Base-by-base conservation (phyloP, 30 jellyfish, hydroid and myxozoan species). In the Aurelia coerulea region DNA sequence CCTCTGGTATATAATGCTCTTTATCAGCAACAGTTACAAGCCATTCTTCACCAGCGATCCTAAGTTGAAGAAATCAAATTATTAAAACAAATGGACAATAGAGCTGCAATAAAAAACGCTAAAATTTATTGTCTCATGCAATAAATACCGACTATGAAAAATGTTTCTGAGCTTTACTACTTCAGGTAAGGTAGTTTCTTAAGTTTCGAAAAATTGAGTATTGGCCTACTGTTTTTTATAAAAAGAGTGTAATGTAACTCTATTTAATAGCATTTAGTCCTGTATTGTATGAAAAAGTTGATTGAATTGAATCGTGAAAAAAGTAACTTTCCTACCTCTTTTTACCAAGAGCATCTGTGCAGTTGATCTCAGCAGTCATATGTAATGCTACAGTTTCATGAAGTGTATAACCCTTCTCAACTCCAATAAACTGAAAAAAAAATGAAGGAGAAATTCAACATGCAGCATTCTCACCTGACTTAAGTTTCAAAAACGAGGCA, bases 41-140 rank as follows among this genome's bases (percentile, higher is more conserved):
- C 98, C 98, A 93, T 68, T 93, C 97, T 51, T 88, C 98, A 29
- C 98, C 98, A 31, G 97, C 96, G 56, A 74, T 62, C 60, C 98
- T 93, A 42, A 33, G 53, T 70, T 49, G 41, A 50, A 50, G 4
- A 34, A 12, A 10, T 16, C 35, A 46, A 11, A 14, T 18, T 2
- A 37, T 16, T 10, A 3, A 53, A 53, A 8, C 9, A 13, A 16
- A 14, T 0, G 37, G 0, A 16, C 15, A 18, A 4, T 2, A 18
- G 11, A 29, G 5, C 56, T 8, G 62, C 3, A n/a, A 2, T 6
- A 35, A 14, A 6, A 10, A 23, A 8, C 23, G 23, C 69, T 1
- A 16, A 17, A 60, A 60, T 16, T 16, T 23, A 60, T 1, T 6
- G 11, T 4, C 5, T 17, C 69, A 10, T 23, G 32, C 69, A 16